Evolutionary conservation across 2,797 vertebrate species (phyloP).

Genomic region (Helarctos malayanus): DNA sequence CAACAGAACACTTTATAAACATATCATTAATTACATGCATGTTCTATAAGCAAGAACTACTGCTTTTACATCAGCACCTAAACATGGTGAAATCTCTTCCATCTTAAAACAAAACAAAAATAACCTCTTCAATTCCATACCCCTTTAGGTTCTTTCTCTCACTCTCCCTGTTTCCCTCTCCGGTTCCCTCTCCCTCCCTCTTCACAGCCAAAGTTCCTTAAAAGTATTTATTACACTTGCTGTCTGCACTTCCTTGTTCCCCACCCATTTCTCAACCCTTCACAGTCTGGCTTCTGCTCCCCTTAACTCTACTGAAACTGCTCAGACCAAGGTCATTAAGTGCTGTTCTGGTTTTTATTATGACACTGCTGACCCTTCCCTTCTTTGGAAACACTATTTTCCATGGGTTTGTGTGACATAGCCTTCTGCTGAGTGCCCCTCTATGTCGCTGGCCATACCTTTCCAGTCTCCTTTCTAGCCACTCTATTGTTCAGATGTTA

Average conservation of each 20-base stretch:
- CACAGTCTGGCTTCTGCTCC: neutral
- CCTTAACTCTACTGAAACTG: neutral
- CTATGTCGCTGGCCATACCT: neutral
- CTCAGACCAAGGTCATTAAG: neutral
- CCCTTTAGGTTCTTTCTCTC: neutral
- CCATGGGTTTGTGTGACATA: neutral
- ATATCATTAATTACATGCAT: neutral
- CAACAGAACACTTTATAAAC: constrained; percentile 5
- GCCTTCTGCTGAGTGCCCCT: neutral
- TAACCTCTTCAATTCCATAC: neutral
- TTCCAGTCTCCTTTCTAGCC: neutral
- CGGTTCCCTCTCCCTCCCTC: too few relatives aligned
- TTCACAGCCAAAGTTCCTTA: neutral
- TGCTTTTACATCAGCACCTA: constrained; percentile 1
- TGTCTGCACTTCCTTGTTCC: neutral
- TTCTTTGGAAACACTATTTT: neutral
- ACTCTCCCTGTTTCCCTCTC: neutral
- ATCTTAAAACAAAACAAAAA: constrained; percentile 28
- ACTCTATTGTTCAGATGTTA: neutral
- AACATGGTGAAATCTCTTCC: neutral
- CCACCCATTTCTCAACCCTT: neutral
- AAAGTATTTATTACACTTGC: neutral
- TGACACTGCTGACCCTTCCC: neutral
- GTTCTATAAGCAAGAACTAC: neutral
- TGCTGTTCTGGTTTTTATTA: neutral